Evolutionary conservation across 2,113 vertebrate species (phyloP).

Genomic region (Diglossa brunneiventris): DNA sequence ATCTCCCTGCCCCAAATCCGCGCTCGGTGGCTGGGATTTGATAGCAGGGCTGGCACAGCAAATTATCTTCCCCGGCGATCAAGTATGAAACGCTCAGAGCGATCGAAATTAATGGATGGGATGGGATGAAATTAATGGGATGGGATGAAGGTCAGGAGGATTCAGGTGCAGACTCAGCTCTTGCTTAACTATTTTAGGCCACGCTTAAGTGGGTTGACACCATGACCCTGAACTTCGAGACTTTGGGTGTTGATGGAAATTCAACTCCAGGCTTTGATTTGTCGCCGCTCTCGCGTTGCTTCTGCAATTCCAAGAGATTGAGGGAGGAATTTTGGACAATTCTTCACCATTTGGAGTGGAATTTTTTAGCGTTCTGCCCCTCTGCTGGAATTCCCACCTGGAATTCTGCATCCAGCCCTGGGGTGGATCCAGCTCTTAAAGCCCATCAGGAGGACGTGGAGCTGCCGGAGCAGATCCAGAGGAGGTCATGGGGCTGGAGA

Average conservation of each 20-base stretch:
- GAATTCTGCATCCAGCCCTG: neutral
- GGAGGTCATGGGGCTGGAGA: neutral
- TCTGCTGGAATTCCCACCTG: neutral
- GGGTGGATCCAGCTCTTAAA: too few species aligned
- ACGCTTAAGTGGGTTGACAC: neutral
- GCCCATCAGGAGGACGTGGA: rapidly evolving
- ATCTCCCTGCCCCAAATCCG: neutral
- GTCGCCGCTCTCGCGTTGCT: neutral
- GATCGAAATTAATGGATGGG: neutral
- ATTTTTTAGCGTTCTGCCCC: neutral
- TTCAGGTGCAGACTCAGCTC: neutral
- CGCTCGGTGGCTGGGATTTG: neutral
- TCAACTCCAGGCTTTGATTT: neutral
- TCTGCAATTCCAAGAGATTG: neutral
- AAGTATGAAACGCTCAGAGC: neutral
- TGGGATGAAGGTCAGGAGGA: neutral
- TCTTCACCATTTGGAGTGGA: neutral
- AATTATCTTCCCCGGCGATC: neutral
- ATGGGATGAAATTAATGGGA: neutral
- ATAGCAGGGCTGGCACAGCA: neutral
- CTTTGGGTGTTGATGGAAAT: neutral
- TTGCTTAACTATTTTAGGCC: neutral
- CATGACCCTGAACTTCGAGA: neutral
- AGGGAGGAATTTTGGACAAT: neutral
- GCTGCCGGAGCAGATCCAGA: neutral